phyloP scores from a whole-genome alignment of 1,140 invertebrate genomes.

The Saccostrea cuccullata region DNA sequence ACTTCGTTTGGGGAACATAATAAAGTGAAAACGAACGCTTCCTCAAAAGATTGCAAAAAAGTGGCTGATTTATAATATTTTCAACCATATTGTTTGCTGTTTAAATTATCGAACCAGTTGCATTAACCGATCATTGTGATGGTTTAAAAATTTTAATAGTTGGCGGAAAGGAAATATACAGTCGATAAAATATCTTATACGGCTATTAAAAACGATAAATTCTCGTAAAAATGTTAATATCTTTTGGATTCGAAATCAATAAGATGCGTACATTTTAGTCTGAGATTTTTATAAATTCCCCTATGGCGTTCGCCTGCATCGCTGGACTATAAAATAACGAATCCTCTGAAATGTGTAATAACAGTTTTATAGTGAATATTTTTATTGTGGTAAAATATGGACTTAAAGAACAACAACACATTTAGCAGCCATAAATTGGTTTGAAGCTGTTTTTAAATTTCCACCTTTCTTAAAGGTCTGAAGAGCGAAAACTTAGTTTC shows the following conservation, averaged over 20 bases:
- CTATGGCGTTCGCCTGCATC: background rate
- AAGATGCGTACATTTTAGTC: background rate
- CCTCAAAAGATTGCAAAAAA: background rate
- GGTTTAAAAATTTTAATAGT: slow-evolving; percentile 5
- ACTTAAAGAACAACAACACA: too few species aligned
- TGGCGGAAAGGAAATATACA: slow-evolving; percentile 1
- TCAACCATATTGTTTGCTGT: slow-evolving; percentile 29
- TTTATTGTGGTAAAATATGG: too few species aligned
- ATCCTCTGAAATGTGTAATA: background rate
- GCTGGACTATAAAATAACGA: background rate
- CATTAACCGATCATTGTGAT: background rate
- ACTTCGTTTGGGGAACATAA: too few species aligned
- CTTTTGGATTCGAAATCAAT: slow-evolving; percentile 14
- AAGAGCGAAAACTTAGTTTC: too few species aligned
- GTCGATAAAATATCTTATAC: background rate
- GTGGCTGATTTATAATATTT: slow-evolving; percentile 6
- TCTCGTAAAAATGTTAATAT: slow-evolving; percentile 25
- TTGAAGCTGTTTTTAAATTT: too few species aligned
- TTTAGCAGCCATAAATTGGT: too few species aligned
- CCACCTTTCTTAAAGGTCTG: too few species aligned
- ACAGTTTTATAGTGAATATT: background rate
- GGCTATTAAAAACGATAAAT: slow-evolving; percentile 23
- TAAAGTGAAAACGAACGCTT: slow-evolving; percentile 8
- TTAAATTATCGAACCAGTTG: slow-evolving; percentile 5
- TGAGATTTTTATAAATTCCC: background rate